Evolutionary conservation across 2,113 vertebrate genomes (phyloP).

Genomic region (Anser cygnoides): DNA sequence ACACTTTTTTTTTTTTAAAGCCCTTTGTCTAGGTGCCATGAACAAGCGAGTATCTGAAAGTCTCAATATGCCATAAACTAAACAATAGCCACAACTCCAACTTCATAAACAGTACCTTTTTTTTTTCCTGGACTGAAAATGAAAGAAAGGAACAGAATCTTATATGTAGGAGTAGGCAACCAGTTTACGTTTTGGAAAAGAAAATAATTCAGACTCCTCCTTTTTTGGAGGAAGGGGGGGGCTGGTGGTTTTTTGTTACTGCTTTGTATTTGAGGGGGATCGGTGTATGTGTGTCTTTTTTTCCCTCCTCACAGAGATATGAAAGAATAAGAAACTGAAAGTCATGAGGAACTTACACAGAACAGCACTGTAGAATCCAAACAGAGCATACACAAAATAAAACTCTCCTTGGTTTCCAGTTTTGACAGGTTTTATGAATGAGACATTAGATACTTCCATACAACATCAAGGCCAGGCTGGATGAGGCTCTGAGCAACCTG

Average conservation of each 20-base stretch:
- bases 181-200: neutral
- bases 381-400: neutral
- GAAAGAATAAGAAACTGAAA: neutral
- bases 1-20: neutral
- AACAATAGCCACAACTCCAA: neutral
- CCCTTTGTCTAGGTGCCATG: neutral
- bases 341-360: neutral
- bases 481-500: too few species aligned
- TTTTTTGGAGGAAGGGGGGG: neutral
- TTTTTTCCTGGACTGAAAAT: neutral
- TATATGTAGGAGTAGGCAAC: neutral
- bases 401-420: neutral
- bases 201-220: neutral
- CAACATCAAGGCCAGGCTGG: neutral
- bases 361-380: neutral
- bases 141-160: neutral
- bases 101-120: neutral
- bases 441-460: neutral
- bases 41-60: fast-evolving
- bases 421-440: neutral
- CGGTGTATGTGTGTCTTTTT: neutral
- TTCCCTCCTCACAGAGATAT: neutral
- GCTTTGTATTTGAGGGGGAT: neutral
- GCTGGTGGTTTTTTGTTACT: neutral
- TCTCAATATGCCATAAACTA: neutral